Evolutionary conservation across 2,797 vertebrate genomes (phyloP).

Genomic region (Echeneis naucrates): DNA sequence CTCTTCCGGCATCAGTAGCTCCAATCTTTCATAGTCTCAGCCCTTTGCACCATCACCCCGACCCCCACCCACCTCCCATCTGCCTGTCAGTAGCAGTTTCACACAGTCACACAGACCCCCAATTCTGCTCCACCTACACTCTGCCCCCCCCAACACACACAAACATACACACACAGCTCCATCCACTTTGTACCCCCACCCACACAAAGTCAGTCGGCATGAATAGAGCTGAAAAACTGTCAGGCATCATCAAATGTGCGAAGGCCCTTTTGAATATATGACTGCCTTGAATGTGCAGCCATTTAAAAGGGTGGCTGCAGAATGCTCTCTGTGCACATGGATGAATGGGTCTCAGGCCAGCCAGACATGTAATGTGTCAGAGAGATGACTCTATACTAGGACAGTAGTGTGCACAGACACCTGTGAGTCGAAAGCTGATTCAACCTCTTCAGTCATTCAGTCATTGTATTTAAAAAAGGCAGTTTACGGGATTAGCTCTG

Average conservation of each 20-base stretch:
- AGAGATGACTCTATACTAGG: constrained; percentile 43
- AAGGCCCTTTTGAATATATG: constrained; percentile 70
- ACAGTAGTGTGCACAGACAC: constrained; percentile 35
- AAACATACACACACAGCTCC: constrained; percentile 45
- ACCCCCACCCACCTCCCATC: constrained; percentile 45
- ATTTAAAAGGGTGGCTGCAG: constrained; percentile 62
- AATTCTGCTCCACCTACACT: constrained; percentile 60
- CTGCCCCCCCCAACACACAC: constrained; percentile 12
- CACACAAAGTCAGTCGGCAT: constrained; percentile 64
- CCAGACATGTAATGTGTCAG: constrained; percentile 53
- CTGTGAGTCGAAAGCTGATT: constrained; percentile 43
- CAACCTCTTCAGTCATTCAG: constrained; percentile 25
- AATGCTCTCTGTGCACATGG: constrained; percentile 48
- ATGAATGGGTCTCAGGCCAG: constrained; percentile 60
- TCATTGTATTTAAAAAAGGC: constrained; percentile 50
- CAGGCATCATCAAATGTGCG: constrained; percentile 76
- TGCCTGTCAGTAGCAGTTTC: constrained; percentile 71
- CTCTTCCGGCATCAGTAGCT: constrained; percentile 40
- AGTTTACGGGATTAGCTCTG: constrained; percentile 46
- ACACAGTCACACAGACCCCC: constrained; percentile 66
- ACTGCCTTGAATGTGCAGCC: constrained; percentile 71
- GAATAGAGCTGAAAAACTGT: constrained; percentile 75
- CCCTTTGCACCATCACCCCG: constrained; percentile 46
- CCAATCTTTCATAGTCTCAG: constrained; percentile 53
- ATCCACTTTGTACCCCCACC: constrained; percentile 67